Base-by-base conservation (phyloP, 2,888 invertebrate genomes). In the Dicranocentrus wangi region DNA sequence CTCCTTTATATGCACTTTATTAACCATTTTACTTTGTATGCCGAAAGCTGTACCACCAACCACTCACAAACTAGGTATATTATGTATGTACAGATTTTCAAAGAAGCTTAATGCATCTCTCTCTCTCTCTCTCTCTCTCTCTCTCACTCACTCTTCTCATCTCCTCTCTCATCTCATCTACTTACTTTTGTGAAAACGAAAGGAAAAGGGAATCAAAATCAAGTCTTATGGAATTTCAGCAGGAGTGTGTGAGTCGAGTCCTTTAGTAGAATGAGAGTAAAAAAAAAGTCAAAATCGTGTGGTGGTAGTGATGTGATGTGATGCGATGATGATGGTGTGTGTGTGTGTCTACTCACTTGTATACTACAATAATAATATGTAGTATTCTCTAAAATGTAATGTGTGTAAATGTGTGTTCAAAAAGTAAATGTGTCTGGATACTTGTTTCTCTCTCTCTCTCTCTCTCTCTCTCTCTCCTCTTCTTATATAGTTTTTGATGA, bases 351-450 rank as follows among this genome's bases (percentile, higher is more conserved):
- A 23, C 42, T 13, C 2, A 43, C 63, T 32, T 17, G 15, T 43
- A 28, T 19, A 39, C 61, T 19, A 32, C 39, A 32, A 32, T 27
- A 17, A 47, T 60, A 60, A n/a, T 28, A 27, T 27, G 60, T 28
- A 28, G 19, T 55, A 55, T 19, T 55, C 10, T 55, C 23, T 21
- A 10, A 47, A 47, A n/a, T 47, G 47, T 47, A 55, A 23, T 51
- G 25, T 21, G 21, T 23, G 27, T 60, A 27, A 2, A 28, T 60
- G n/a, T 61, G 32, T 28, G 63, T 17, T 39, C 32, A 28, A 32
- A 61, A 65, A 43, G 13, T 42, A 42, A 65, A 65, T 65, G 65
- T 65, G 65, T 42, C 65, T 65, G n/a, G 13, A 19, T 43, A 15
- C 2, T 27, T 43, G 65, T 19, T 55, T 19, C 21, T 21, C 21